A percentile compares a stretch with the other conserved stretches of the same genome.
These are phyloP conservation scores for Cochlearius cochlearius DNA, from an alignment of 2,113 vertebrate species.

Conservation along the genomic window DNA sequence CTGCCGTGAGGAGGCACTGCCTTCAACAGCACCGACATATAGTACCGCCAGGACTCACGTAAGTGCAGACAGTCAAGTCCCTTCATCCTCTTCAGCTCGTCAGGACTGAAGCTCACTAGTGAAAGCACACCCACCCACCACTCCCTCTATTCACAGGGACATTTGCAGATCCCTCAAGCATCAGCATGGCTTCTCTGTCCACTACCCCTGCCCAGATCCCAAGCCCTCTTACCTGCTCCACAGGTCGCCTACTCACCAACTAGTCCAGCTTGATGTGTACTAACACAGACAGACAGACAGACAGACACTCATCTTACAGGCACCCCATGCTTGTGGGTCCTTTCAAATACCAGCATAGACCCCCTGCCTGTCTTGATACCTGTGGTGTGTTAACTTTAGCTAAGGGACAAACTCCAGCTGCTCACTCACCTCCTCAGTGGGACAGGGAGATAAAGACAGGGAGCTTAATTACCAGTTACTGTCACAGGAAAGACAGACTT, in stretches of 20 bases:
- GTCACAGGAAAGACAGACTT: neutral
- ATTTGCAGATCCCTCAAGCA: neutral
- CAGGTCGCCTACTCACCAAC: neutral
- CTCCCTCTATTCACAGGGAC: neutral
- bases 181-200: neutral
- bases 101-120: neutral
- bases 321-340: neutral
- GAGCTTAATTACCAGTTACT: neutral
- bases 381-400: neutral
- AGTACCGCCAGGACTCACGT: neutral
- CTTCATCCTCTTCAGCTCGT: neutral
- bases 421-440: neutral
- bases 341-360: neutral
- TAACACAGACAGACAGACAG: too few species aligned
- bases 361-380: neutral
- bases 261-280: neutral
- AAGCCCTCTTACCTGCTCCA: neutral
- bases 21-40: neutral
- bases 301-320: neutral
- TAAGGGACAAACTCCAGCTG: neutral
- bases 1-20: neutral
- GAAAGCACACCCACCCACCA: neutral
- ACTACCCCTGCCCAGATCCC: neutral
- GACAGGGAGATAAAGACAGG: neutral
- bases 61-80: neutral